Base-by-base conservation (phyloP, 2,797 vertebrate genomes). In the Sebastes oblongus region DNA sequence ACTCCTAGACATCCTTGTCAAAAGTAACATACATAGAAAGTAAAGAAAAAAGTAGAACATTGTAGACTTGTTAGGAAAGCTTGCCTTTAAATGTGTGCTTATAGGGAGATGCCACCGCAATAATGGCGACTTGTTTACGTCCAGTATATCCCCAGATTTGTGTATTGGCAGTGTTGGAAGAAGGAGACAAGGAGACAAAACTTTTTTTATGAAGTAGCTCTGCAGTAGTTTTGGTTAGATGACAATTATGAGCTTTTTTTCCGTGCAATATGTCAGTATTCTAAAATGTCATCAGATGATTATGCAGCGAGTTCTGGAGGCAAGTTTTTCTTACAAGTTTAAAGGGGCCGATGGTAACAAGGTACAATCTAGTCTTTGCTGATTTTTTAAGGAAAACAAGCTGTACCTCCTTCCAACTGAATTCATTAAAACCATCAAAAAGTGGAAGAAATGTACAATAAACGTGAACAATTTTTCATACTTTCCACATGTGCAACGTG, bases 391-490 rank as follows among this genome's bases (percentile, higher is more conserved):
- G 20, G 22, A 56, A 78, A 83, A 84, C 42, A 67, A 72, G 70
- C 42, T 20, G 46, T 14, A 54, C 12, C 4, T 66, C 24, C 39
- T 69, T 75, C 55, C 27, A 62, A 50, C 56, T 67, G 42, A 85
- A 67, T 60, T 56, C 14, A 72, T 66, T 69, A 67, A 55, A 61
- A 52, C 70, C 66, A 68, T 73, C 42, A 69, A 39, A 69, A 39
- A 16, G 39, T 9, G 3, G 54, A 2, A 69, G 70, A 58, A 34
- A 66, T 18, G 14, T 39, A 32, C 52, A 20, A 70, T 74, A 36
- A 69, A 62, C 42, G 10, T 16, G 39, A 77, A 78, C 65, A 66
- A 11, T 22, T 77, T 85, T 80, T 79, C 65, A 78, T 75, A 71
- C 50, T 65, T 76, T 75, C 60, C 22, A 56, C 56, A 62, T 32